Evolutionary conservation across 2,797 vertebrate genomes (phyloP).

Genomic region (Orestias chungarensis): DNA sequence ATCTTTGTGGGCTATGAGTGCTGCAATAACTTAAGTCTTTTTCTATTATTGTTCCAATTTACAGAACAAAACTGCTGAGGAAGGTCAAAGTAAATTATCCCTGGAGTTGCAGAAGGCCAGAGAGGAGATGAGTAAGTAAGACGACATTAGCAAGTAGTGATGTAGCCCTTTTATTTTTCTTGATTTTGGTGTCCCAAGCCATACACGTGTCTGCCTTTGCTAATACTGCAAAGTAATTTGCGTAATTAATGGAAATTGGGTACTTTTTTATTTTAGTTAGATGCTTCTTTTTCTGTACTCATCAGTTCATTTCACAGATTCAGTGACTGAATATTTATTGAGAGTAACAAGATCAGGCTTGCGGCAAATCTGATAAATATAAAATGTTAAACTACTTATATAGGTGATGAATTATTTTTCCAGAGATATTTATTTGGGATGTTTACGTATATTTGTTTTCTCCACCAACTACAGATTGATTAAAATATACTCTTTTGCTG

Average conservation of each 20-base stretch:
- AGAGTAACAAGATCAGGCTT: not conserved
- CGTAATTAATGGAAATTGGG: not conserved
- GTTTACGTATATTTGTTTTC: not conserved
- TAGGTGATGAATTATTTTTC: not conserved
- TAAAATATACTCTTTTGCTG: not conserved
- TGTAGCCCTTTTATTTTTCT: not conserved
- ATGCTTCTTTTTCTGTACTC: not conserved
- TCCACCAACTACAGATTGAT: not conserved
- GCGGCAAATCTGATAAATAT: not conserved
- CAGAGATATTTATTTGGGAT: not conserved
- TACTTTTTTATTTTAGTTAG: not conserved
- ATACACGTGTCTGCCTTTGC: not conserved
- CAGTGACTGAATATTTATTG: not conserved
- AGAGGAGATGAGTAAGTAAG: conserved; percentile 92
- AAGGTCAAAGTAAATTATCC: conserved; percentile 86
- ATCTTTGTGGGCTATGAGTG: too few species aligned
- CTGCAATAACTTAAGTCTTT: too few species aligned
- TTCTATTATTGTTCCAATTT: conserved; percentile 40
- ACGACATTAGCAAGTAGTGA: not conserved
- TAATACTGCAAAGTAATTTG: not conserved
- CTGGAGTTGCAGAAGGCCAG: conserved; percentile 87
- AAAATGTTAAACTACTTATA: rapidly evolving
- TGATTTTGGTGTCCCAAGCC: not conserved
- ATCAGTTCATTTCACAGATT: not conserved
- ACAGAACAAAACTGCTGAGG: conserved; percentile 87